A percentile compares a stretch with the other conserved stretches of the same genome.
Conservation (phyloP, 2,888 invertebrate species). For the Halictus ligatus region DNA sequence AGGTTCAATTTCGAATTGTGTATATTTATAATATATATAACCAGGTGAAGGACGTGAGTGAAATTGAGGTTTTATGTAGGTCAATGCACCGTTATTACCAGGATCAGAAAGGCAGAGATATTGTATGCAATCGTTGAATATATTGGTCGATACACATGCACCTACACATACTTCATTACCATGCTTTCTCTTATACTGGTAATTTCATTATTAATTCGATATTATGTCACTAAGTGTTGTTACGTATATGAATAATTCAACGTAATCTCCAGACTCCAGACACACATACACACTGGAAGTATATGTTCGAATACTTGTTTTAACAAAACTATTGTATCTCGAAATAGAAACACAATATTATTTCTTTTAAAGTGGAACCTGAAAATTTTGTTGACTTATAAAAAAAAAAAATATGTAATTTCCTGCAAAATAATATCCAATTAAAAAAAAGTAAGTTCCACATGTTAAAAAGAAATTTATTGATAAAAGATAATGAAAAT, state of each 20-base stretch:
- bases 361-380: neutral
- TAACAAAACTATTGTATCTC: neutral
- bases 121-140: neutral
- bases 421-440: too few species aligned
- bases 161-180: neutral
- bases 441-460: too few species aligned
- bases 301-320: neutral
- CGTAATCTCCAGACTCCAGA: neutral
- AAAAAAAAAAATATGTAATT: too few species aligned
- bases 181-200: neutral
- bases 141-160: neutral
- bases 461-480: too few species aligned
- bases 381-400: too few species aligned
- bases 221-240: constrained; percentile 4
- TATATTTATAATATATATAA: too few species aligned
- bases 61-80: constrained; percentile 8
- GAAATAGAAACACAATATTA: neutral
- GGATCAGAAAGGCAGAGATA: neutral
- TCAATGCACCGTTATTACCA: constrained; percentile 10
- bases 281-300: neutral
- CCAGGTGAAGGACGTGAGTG: neutral
- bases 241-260: neutral
- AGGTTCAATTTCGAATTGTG: too few species aligned
- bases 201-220: constrained; percentile 7
- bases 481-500: too few species aligned